These are phyloP conservation scores for Hydrophis major DNA, from an alignment of 2,797 vertebrate genomes.

Conservation along the genomic window DNA sequence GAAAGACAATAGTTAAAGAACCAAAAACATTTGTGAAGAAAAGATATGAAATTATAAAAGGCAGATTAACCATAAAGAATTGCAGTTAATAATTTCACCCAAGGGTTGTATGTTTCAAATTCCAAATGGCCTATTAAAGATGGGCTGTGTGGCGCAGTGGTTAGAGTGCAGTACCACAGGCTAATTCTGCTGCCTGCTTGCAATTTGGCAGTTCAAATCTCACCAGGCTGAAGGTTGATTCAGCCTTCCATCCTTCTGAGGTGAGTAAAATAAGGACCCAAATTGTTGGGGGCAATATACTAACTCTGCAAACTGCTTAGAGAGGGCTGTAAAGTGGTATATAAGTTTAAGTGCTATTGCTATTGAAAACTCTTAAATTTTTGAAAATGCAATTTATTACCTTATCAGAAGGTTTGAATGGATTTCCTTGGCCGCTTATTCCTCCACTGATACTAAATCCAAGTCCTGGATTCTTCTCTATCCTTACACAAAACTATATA, in stretches of 20 bases:
- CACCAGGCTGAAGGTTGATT: no score
- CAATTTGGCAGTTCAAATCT: no score
- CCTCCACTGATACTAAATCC: conserved; percentile 99
- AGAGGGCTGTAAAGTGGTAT: no score
- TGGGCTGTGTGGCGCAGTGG: no score
- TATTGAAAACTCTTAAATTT: neutral
- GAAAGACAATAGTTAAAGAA: neutral
- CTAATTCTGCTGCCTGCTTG: no score
- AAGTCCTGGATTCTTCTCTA: conserved; percentile 99
- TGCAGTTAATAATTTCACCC: neutral
- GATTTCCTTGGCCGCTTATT: conserved; percentile 98
- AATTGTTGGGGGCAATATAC: no score
- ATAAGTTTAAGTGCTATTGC: no score
- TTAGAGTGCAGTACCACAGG: no score
- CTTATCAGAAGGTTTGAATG: conserved; percentile 99
- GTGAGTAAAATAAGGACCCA: no score
- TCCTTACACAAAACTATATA: conserved; percentile 92
- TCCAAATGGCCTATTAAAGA: neutral
- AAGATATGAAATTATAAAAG: neutral
- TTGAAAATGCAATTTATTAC: conserved; percentile 71
- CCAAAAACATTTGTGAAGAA: neutral
- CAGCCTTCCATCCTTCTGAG: no score
- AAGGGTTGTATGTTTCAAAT: neutral
- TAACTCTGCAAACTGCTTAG: no score
- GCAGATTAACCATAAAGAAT: neutral